phyloP scores from a whole-genome alignment of 1,140 invertebrate genomes.

The Drosophila chauvacae region DNA sequence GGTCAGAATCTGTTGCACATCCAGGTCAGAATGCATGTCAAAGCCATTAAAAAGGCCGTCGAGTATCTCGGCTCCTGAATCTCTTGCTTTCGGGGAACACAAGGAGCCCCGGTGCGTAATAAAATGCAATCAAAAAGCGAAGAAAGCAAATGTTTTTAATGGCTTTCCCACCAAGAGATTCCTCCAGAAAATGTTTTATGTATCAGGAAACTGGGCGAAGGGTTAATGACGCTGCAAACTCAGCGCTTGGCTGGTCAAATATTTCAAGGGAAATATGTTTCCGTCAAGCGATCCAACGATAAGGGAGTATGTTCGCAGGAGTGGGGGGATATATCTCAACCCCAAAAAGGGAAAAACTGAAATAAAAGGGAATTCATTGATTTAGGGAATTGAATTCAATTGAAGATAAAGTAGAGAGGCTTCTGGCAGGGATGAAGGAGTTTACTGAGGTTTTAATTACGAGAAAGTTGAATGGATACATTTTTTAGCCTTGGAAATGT shows the following conservation, averaged over 20 bases:
- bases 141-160: constrained; percentile 42
- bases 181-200: constrained; percentile 61
- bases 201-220: constrained; percentile 58
- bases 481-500: neutral
- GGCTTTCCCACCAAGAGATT: constrained; percentile 65
- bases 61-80: constrained; percentile 55
- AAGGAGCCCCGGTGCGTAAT: constrained; percentile 53
- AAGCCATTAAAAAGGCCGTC: constrained; percentile 63
- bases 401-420: neutral
- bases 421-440: neutral
- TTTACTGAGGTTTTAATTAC: too few relatives aligned
- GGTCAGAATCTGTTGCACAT: constrained; percentile 45
- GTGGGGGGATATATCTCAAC: neutral
- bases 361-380: constrained; percentile 6
- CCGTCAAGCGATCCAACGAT: constrained; percentile 15
- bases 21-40: constrained; percentile 69
- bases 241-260: constrained; percentile 15
- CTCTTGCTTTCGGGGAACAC: constrained; percentile 33
- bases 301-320: constrained; percentile 5
- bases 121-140: constrained; percentile 65
- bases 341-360: neutral
- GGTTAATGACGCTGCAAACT: constrained; percentile 59
- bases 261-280: constrained; percentile 39
- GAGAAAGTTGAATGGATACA: neutral
- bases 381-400: constrained; percentile 15